Evolutionary conservation across 2,113 vertebrate genomes (phyloP).

Genomic region (Labeo catla): DNA sequence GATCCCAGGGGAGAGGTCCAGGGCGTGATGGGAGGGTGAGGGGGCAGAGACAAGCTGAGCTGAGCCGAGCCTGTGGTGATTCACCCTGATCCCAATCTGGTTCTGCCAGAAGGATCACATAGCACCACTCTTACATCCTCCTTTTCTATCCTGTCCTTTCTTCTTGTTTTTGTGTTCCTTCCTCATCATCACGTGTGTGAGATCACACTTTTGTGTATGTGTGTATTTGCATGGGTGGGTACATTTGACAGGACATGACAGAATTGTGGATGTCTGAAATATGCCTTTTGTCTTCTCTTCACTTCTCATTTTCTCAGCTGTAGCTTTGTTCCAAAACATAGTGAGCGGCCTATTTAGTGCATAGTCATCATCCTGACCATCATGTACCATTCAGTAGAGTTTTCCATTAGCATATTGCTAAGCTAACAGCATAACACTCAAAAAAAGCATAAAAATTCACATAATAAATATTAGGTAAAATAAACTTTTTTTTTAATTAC

Average conservation of each 20-base stretch:
- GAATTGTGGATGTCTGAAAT: not conserved
- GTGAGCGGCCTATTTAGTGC: not conserved
- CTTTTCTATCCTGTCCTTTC: slow-evolving; percentile 30
- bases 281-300: not conserved
- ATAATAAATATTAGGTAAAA: not conserved
- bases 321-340: not conserved
- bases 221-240: not conserved
- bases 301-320: not conserved
- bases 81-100: slow-evolving; percentile 46
- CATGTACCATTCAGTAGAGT: not conserved
- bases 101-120: slow-evolving; percentile 57
- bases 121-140: slow-evolving; percentile 39
- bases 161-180: slow-evolving; percentile 19
- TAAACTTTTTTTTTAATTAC: not conserved
- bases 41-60: slow-evolving; percentile 25
- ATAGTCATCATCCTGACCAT: not conserved
- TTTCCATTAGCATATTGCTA: not conserved
- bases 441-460: not conserved
- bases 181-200: not conserved
- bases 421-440: not conserved
- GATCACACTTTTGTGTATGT: not conserved
- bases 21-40: slow-evolving; percentile 47
- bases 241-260: not conserved
- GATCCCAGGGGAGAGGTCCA: slow-evolving; percentile 55
- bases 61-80: slow-evolving; percentile 48